Evolutionary conservation across 2,797 vertebrate species (phyloP), one percentile per base, ranked within the genome.

Genomic region (Podarcis lilfordi): DNA sequence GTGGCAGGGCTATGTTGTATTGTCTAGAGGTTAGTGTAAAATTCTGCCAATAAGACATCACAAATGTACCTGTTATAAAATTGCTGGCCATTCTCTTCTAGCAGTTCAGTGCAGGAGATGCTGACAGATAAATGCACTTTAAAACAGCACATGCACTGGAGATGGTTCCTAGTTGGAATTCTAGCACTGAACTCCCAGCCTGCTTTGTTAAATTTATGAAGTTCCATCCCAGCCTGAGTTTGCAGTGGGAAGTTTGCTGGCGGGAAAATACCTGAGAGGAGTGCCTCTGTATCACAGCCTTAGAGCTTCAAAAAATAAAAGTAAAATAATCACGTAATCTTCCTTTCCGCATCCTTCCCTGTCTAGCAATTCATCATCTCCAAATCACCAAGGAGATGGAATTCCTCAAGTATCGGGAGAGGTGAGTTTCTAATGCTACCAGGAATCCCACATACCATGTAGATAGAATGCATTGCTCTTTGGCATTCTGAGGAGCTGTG

Each of bases 311-410:
- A n/a, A 82, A 84, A 72, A 27, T 64, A 29, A 32, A 4, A 32
- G 50, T 59, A 23, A 87, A 87, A 66, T 81, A 2, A 66, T 37
- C 50, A 75, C 66, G 64, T 75, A 15, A 75, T 85, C 13, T 68
- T 89, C 64, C 40, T 66, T 89, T 80, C 43, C 29, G 2, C n/a
- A 83, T 77, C 32, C 32, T 77, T 83, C 25, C 37, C 21, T 64
- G 29, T 75, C 21, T 82, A 99, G 99, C 95, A 98, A 98, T 95
- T 98, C 98, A 74, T 99, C 99, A 85, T 99, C 98, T 92, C 98
- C 99, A 91, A 99, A 98, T 97, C 98, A 99, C 96, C 98, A 99
- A 97, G 98, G 97, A 96, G 99, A 99, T 90, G 97, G 97, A 93
- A 96, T 94, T 91, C 95, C 95, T 96, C 98, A 97, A 88, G 94